These are phyloP conservation scores for Callinectes sapidus DNA, from an alignment of 2,888 invertebrate genomes.

Conservation along the genomic window DNA sequence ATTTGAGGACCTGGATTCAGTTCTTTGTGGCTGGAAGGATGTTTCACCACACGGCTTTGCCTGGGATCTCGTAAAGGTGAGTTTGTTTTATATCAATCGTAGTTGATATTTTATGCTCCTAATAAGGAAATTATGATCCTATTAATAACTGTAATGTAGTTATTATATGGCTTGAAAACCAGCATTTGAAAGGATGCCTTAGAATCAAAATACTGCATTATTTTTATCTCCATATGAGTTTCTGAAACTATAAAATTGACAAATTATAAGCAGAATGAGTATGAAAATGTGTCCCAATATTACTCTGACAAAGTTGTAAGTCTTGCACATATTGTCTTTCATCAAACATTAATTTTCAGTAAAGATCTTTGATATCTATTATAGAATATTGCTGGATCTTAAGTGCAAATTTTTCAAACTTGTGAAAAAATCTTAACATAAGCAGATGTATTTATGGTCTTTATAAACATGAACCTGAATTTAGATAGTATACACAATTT, in stretches of 20 bases:
- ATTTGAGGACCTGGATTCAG: conserved; percentile 29
- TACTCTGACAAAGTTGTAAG: no score
- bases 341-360: no score
- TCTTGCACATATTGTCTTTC: no score
- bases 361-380: no score
- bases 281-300: no score
- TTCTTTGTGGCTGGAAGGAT: conserved; percentile 58
- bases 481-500: background rate
- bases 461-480: background rate
- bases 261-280: no score
- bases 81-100: background rate
- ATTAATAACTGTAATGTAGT: background rate
- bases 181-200: background rate
- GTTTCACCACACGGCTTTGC: conserved; percentile 6
- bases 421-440: background rate
- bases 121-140: background rate
- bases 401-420: background rate
- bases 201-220: background rate
- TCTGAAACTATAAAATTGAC: no score
- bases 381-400: background rate
- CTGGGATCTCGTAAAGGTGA: conserved; percentile 60
- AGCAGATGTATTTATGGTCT: background rate
- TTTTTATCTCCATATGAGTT: no score
- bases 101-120: background rate
- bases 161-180: background rate